phyloP scores from a whole-genome alignment of 2,113 vertebrate genomes.

The Noturus placidus region DNA sequence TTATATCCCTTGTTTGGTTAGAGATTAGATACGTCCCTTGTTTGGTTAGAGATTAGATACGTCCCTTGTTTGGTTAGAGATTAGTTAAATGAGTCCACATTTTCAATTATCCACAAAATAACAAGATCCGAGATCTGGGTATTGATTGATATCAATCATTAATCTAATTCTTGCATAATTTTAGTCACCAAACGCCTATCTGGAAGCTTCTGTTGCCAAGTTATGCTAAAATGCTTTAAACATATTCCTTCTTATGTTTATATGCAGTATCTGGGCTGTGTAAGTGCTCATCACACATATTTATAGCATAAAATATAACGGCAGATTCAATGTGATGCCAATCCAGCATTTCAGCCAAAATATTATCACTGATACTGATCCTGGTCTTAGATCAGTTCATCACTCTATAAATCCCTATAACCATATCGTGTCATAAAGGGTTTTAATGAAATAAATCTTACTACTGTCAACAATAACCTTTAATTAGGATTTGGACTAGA shows the following conservation, averaged over 20 bases:
- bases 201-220: neutral
- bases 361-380: neutral
- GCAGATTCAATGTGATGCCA: neutral
- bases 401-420: neutral
- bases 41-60: too few species aligned
- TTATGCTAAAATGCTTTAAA: neutral
- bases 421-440: too few species aligned
- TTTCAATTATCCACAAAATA: neutral
- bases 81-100: neutral
- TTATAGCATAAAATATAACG: neutral
- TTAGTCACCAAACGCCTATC: neutral
- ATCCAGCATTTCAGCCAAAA: neutral
- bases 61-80: neutral
- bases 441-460: neutral
- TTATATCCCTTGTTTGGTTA: too few species aligned
- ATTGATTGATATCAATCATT: neutral
- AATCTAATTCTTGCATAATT: neutral
- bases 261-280: neutral
- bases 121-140: neutral
- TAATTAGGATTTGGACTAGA: neutral
- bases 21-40: too few species aligned
- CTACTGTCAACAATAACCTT: neutral
- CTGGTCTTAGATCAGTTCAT: neutral
- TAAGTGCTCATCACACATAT: neutral
- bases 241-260: neutral